Conservation (phyloP, 2,113 vertebrate species). For the Aix galericulata region DNA sequence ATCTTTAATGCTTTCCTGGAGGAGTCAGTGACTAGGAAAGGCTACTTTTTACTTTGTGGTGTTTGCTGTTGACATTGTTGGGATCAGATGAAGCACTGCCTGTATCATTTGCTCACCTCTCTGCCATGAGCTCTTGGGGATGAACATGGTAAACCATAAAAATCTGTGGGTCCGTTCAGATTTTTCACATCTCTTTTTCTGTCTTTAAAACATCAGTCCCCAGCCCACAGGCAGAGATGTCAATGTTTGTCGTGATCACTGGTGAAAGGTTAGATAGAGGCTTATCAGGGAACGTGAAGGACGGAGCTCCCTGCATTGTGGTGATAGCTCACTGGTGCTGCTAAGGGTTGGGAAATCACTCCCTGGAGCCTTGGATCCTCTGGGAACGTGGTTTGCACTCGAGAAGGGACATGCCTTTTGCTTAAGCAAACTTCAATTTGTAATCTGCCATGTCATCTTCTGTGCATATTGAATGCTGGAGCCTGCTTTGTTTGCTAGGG, state of each 20-base stretch:
- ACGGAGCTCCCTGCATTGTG: neutral
- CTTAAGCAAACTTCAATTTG: neutral
- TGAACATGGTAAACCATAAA: neutral
- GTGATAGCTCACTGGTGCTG: rapidly evolving
- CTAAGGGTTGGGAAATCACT: neutral
- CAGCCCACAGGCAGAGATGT: neutral
- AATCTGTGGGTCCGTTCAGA: neutral
- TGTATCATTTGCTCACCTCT: rapidly evolving
- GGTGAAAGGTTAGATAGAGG: neutral
- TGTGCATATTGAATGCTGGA: neutral
- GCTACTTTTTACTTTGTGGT: neutral
- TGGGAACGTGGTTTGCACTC: neutral
- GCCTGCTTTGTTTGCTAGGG: neutral
- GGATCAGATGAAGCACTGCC: neutral
- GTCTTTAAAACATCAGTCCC: neutral
- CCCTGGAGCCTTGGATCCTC: rapidly evolving
- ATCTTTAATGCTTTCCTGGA: neutral
- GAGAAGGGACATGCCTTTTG: neutral
- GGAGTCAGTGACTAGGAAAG: neutral
- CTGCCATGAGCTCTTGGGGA: neutral
- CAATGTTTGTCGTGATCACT: neutral
- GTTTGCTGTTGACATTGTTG: neutral
- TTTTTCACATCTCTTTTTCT: neutral
- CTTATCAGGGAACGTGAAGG: neutral
- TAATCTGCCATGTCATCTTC: neutral